Conservation (phyloP, 2,888 invertebrate species). For the Caenorhabditis afra region DNA sequence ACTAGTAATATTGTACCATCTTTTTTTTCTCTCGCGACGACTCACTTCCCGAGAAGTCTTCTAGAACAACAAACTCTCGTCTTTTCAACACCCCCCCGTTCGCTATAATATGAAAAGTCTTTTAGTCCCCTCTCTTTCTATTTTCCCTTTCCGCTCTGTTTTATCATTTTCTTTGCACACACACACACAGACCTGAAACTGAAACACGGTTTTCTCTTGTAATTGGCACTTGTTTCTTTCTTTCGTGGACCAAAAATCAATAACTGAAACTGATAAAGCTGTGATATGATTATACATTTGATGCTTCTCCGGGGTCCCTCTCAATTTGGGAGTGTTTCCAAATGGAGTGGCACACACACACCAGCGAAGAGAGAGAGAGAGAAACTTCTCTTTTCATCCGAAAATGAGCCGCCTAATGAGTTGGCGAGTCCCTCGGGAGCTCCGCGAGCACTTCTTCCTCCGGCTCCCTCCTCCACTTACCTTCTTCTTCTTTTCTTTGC, state of each 20-base stretch:
- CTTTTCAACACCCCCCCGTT: slow-evolving; percentile 6
- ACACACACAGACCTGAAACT: slow-evolving; percentile 2
- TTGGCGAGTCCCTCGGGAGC: slow-evolving; percentile 55
- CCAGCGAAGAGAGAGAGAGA: slow-evolving; percentile 18
- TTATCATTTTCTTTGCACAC: slow-evolving; percentile 8
- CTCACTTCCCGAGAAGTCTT: background rate
- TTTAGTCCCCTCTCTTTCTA: slow-evolving; percentile 8
- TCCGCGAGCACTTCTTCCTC: slow-evolving; percentile 7
- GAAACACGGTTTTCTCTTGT: slow-evolving; percentile 30
- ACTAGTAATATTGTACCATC: slow-evolving; percentile 24
- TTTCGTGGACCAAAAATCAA: slow-evolving; percentile 47
- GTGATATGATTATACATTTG: slow-evolving; percentile 27
- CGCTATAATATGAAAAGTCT: slow-evolving; percentile 15
- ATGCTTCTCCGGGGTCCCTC: background rate
- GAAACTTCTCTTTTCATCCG: slow-evolving; percentile 51
- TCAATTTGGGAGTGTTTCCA: no score
- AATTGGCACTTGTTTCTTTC: slow-evolving; percentile 19
- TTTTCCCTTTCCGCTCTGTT: slow-evolving; percentile 20
- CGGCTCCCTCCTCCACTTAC: slow-evolving; percentile 16
- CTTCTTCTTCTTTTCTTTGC: slow-evolving; percentile 14
- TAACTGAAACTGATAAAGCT: slow-evolving; percentile 43
- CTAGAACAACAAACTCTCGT: background rate
- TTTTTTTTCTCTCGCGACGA: background rate
- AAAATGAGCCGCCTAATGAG: slow-evolving; percentile 61
- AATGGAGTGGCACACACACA: no score